Percentiles rank a stretch among this genome's conserved stretches.
These are phyloP conservation scores for Helobdella robusta DNA, from an alignment of 2,888 invertebrate genomes.

Conservation along the genomic window DNA sequence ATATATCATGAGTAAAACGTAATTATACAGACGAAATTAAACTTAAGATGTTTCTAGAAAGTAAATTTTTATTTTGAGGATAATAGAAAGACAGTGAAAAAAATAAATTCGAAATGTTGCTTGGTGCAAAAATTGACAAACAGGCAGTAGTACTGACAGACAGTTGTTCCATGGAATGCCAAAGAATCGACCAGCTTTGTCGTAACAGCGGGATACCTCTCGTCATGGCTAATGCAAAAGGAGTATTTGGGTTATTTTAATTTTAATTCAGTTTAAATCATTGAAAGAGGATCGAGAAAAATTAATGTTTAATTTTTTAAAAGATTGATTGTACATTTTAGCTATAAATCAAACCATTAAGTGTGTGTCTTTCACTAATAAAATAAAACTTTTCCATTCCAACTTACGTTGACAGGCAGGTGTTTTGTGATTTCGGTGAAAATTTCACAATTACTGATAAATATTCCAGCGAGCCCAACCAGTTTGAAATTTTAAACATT, in stretches of 20 bases:
- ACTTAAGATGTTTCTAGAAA: no score
- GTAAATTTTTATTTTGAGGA: no score
- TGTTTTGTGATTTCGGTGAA: constrained; percentile 94
- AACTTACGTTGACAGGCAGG: constrained; percentile 53
- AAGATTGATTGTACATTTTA: constrained; percentile 8
- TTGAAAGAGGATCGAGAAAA: background rate
- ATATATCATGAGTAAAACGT: no score
- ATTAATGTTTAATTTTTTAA: background rate
- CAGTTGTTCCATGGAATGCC: constrained; percentile 65
- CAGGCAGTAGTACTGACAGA: constrained; percentile 79
- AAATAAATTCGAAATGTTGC: no score
- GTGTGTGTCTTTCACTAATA: background rate
- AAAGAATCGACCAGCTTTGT: constrained; percentile 70
- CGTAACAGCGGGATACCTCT: constrained; percentile 72
- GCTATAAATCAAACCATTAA: background rate
- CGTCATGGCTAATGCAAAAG: constrained; percentile 78
- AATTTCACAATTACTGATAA: constrained; percentile 77
- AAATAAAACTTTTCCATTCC: background rate
- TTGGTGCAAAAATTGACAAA: no score
- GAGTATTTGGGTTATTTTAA: constrained; percentile 65
- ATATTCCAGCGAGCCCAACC: constrained; percentile 72
- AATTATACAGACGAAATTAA: no score
- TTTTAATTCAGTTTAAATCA: background rate
- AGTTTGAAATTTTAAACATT: constrained; percentile 12
- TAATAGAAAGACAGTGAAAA: no score